These are phyloP conservation scores for Chaunax sp. DNA, from an alignment of 2,797 vertebrate species.

Conservation along the genomic window DNA sequence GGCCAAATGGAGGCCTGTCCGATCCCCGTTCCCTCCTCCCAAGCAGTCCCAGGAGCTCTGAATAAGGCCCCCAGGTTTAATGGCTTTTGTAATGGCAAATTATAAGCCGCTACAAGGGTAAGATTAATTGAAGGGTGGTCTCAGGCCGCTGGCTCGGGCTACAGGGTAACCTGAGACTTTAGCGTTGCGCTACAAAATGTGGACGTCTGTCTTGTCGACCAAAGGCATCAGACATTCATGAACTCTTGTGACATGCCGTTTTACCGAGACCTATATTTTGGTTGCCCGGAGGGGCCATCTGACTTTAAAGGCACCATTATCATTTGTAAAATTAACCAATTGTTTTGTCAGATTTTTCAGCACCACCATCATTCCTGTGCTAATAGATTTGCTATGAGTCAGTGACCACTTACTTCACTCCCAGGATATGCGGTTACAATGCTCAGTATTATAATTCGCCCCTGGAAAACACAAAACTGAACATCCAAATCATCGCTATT, in stretches of 20 bases:
- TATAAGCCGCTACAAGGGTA: constrained; percentile 88
- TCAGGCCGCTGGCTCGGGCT: constrained; percentile 75
- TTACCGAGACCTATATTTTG: constrained; percentile 74
- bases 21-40: constrained; percentile 71
- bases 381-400: constrained; percentile 81
- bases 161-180: constrained; percentile 85
- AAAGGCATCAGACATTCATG: constrained; percentile 75
- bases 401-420: constrained; percentile 71
- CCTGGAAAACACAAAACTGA: constrained; percentile 49
- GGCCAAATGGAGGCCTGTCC: constrained; percentile 75
- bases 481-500: constrained; percentile 64
- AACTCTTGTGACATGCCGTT: constrained; percentile 76
- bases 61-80: constrained; percentile 84
- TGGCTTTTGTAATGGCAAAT: constrained; percentile 88
- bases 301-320: constrained; percentile 82
- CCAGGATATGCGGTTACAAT: constrained; percentile 71
- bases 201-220: constrained; percentile 77
- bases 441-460: constrained; percentile 54
- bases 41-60: constrained; percentile 70
- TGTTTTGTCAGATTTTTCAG: constrained; percentile 87
- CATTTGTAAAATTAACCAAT: constrained; percentile 90
- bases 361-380: constrained; percentile 80
- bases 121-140: constrained; percentile 90
- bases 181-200: constrained; percentile 80
- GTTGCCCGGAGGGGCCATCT: constrained; percentile 74